Evolutionary conservation across 1,140 invertebrate genomes (phyloP).

Genomic region (Psilanteris sp.): DNA sequence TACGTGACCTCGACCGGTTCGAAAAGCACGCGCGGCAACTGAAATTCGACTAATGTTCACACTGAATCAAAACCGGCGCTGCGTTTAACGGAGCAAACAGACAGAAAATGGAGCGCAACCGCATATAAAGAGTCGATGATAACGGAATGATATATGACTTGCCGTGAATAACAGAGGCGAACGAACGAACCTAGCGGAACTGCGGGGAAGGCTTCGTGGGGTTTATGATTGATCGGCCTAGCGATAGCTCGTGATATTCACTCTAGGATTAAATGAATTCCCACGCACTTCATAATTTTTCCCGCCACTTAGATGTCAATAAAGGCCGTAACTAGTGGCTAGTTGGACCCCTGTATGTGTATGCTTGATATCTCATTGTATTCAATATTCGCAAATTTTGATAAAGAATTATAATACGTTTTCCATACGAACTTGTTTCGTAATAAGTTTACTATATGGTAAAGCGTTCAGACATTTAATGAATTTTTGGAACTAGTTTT

Average conservation of each 20-base stretch:
- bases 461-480: no score
- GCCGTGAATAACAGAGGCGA: slow-evolving; percentile 72
- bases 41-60: slow-evolving; percentile 77
- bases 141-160: slow-evolving; percentile 81
- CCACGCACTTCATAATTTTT: slow-evolving; percentile 76
- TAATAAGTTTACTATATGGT: no score
- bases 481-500: no score
- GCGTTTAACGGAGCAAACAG: slow-evolving; percentile 80
- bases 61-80: slow-evolving; percentile 75
- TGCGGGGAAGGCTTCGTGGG: slow-evolving; percentile 58
- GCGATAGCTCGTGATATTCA: slow-evolving; percentile 78
- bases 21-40: slow-evolving; percentile 67
- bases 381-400: no score
- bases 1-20: slow-evolving; percentile 60
- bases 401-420: no score
- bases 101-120: slow-evolving; percentile 81
- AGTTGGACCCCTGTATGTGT: no score
- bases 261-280: slow-evolving; percentile 79
- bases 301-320: slow-evolving; percentile 43
- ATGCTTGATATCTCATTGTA: no score
- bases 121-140: slow-evolving; percentile 81
- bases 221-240: slow-evolving; percentile 77
- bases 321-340: neutral
- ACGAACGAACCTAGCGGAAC: slow-evolving; percentile 58
- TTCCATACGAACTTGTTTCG: no score